Evolutionary conservation across 2,113 vertebrate genomes (phyloP).

Genomic region (Microcebus ravelobensis): DNA sequence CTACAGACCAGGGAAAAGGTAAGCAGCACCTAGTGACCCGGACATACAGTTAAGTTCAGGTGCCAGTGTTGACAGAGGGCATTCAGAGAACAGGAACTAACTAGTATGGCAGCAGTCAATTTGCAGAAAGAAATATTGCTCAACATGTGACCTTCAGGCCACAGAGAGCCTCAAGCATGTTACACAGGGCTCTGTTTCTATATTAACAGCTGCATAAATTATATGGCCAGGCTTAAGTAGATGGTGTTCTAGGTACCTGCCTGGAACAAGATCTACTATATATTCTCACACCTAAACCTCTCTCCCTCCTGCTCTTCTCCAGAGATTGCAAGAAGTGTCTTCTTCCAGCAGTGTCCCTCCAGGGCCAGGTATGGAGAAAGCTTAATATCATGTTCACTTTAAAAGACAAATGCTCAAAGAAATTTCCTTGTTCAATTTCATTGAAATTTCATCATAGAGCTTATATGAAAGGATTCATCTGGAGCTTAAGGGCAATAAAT

Average conservation of each 20-base stretch:
- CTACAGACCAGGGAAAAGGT: background rate
- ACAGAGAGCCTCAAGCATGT: background rate
- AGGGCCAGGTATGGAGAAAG: background rate
- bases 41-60: background rate
- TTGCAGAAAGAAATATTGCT: background rate
- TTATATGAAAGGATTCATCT: background rate
- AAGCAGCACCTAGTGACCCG: background rate
- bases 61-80: background rate
- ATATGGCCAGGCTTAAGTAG: background rate
- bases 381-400: background rate
- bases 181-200: background rate
- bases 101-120: background rate
- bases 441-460: background rate
- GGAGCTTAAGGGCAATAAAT: background rate
- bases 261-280: no score
- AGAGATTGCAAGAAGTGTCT: background rate
- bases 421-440: no score
- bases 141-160: no score
- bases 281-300: background rate
- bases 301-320: no score
- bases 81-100: background rate
- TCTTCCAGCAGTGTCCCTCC: background rate
- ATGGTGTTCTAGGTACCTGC: no score
- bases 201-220: background rate
- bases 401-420: no score